A percentile compares a stretch with the other conserved stretches of the same genome.
phyloP scores from a whole-genome alignment of 2,888 invertebrate genomes.

The Adela reaumurella region DNA sequence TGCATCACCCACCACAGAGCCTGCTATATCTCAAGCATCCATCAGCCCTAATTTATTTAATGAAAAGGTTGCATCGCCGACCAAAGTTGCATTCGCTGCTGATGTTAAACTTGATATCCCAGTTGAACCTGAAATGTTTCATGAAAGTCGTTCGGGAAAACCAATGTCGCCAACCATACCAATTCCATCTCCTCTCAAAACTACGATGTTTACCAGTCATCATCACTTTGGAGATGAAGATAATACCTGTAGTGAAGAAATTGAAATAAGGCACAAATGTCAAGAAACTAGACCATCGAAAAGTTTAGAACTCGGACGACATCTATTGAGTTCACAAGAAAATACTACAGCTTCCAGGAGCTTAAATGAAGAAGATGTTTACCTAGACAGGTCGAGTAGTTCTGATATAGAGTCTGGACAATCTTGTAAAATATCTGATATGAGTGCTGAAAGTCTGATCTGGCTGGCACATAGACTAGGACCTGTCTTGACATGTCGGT shows the following conservation, averaged over 20 bases:
- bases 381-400: not conserved
- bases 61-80: not conserved
- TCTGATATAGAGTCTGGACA: not conserved
- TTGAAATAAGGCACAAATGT: slow-evolving; percentile 19
- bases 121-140: not conserved
- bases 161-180: slow-evolving; percentile 67
- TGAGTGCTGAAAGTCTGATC: slow-evolving; percentile 82
- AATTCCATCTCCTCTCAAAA: slow-evolving; percentile 47
- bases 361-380: slow-evolving; percentile 21
- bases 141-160: not conserved
- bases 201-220: slow-evolving; percentile 43
- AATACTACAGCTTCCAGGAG: slow-evolving; percentile 15
- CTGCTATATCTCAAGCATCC: not conserved
- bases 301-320: slow-evolving; percentile 23
- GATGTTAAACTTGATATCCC: not conserved
- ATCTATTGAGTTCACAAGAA: slow-evolving; percentile 14
- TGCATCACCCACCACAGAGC: slow-evolving; percentile 27
- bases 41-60: not conserved
- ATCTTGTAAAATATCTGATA: slow-evolving; percentile 71
- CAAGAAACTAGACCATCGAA: slow-evolving; percentile 17
- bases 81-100: not conserved
- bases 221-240: slow-evolving; percentile 41
- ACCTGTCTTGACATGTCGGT: slow-evolving; percentile 88
- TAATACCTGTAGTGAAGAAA: slow-evolving; percentile 16
- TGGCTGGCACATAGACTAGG: slow-evolving; percentile 94